Base-by-base conservation (phyloP, 1,140 invertebrate genomes). In the Conopomorpha cramerella region DNA sequence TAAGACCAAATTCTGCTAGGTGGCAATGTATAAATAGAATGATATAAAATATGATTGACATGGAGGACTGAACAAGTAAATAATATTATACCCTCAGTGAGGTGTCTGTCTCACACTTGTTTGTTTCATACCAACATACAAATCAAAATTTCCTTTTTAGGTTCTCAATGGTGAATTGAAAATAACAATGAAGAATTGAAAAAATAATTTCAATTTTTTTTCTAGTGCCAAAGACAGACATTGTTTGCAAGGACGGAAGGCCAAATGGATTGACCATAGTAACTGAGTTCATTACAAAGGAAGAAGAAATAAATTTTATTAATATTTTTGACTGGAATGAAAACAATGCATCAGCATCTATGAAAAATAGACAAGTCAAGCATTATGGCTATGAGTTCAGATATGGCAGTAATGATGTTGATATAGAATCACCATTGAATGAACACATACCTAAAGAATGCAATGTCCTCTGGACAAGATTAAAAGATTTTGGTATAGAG, bases 331-430 rank as follows among this genome's bases (percentile, higher is more conserved):
- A 84, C 45, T 88, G 84, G 81, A 58, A 78, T 8, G 50, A 77
- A 7, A 53, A 73, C 27, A 48, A 46, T 42, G 54, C 70, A 2
- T 70, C 79, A 4, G 61, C 51, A 36, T 67, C 50, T 23, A 65
- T 97, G 37, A 98, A 96, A 68, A 87, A 97, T 55, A 77, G 95
- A 29, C 80, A 83, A 77, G 95, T 97, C 0, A 90, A 88, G 63
- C 96, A 98, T 78, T 98, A 86, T 84, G 96, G 96, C 0, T 98
- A 89, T 72, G 91, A 95, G 63, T 99, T 99, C 68, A 78, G 86
- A 38, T 98, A 99, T 78, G 86, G 85, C 16, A 88, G 80, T 16
- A 98, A 98, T 76, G 89, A 90, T 78, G 89, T 98, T 3, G 86
- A 96, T 70, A 80, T 84, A 34, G 65, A 84, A 34, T 71, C 81